Percentiles rank a stretch among this genome's conserved stretches.
Conservation (phyloP, 2,888 invertebrate species). For the Tenodera sinensis region DNA sequence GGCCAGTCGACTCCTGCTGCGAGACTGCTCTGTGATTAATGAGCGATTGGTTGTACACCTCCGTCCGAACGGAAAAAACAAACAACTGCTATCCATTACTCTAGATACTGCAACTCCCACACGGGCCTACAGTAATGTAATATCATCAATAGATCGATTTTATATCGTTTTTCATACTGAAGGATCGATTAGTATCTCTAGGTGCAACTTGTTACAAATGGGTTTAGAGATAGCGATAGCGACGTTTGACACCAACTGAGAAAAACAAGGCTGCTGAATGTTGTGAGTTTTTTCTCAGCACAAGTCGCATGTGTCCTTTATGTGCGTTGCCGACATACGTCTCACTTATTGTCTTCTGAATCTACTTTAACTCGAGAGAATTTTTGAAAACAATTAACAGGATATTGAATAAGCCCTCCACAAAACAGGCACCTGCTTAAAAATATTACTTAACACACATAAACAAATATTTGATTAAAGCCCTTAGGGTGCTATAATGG, state of each 20-base stretch:
- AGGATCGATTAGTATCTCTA: background rate
- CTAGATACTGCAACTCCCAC: background rate
- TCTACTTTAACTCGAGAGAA: background rate
- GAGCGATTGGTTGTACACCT: slow-evolving; percentile 7
- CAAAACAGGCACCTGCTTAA: no score
- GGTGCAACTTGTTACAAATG: background rate
- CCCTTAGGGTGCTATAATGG: no score
- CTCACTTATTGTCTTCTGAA: background rate
- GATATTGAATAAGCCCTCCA: no score
- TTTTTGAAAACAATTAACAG: background rate
- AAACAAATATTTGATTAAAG: no score
- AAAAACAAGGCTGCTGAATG: background rate
- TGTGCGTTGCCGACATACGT: background rate
- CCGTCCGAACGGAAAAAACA: background rate
- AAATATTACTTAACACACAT: no score
- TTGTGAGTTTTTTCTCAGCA: background rate
- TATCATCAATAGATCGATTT: background rate
- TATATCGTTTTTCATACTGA: background rate
- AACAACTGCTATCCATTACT: background rate
- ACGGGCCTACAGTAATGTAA: background rate
- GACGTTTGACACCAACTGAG: background rate
- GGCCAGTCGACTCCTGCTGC: background rate
- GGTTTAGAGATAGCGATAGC: background rate
- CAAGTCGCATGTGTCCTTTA: background rate
- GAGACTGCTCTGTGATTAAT: background rate